A percentile compares a stretch with the other conserved stretches of the same genome.
Evolutionary conservation across 2,888 invertebrate genomes (phyloP).

Genomic region (Liodrosophila aerea): DNA sequence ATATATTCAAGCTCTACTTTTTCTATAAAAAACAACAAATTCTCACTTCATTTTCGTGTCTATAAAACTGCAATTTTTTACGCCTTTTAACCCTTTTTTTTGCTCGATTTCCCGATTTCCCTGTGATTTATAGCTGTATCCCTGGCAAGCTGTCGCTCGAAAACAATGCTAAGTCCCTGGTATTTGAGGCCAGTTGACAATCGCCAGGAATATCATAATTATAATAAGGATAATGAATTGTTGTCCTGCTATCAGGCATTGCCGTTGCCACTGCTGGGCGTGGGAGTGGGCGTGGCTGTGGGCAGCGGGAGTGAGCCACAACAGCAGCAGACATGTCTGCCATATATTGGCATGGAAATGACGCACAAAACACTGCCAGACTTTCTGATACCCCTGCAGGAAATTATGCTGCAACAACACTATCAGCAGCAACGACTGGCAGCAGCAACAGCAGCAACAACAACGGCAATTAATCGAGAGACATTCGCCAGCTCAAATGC

Average conservation of each 20-base stretch:
- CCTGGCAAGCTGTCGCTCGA: constrained; percentile 66
- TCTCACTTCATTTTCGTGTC: no score
- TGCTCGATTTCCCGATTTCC: no score
- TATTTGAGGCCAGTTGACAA: constrained; percentile 66
- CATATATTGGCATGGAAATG: constrained; percentile 71
- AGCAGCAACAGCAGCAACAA: constrained; percentile 32
- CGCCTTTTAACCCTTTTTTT: constrained; percentile 18
- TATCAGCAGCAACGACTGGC: constrained; percentile 40
- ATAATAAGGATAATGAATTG: constrained; percentile 50
- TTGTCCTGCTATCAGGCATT: constrained; percentile 40
- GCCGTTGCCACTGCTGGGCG: constrained; percentile 33
- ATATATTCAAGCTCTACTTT: constrained; percentile 29
- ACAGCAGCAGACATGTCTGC: constrained; percentile 78
- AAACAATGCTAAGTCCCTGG: constrained; percentile 70
- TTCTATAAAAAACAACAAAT: constrained; percentile 55
- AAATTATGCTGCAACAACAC: constrained; percentile 75
- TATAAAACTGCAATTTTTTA: no score
- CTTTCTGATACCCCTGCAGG: constrained; percentile 75
- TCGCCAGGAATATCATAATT: constrained; percentile 69
- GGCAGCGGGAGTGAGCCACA: constrained; percentile 27
- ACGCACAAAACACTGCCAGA: constrained; percentile 70
- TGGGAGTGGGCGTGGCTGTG: constrained; percentile 19
- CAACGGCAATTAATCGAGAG: constrained; percentile 62
- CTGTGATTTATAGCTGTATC: constrained; percentile 63
- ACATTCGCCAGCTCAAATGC: constrained; percentile 42